Percentiles rank a stretch among this genome's conserved stretches.
Evolutionary conservation across 2,888 invertebrate species (phyloP).

Genomic region (Tromatobia lineatoria): DNA sequence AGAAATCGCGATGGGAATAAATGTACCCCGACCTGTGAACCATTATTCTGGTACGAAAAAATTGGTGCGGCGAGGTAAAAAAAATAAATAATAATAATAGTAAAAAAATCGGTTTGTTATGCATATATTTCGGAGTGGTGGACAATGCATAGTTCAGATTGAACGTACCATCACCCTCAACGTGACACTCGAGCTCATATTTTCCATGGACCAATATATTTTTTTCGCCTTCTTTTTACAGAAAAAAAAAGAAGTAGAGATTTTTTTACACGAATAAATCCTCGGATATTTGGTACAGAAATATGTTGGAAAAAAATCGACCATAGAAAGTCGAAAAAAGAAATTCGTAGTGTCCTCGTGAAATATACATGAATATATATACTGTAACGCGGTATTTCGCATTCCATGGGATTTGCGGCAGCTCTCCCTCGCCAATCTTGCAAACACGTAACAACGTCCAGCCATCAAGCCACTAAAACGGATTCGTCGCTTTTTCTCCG

Average conservation of each 20-base stretch:
- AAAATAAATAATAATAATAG: not conserved
- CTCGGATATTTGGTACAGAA: constrained; percentile 1
- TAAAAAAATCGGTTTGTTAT: constrained; percentile 9
- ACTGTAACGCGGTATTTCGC: no score
- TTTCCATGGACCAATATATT: constrained; percentile 41
- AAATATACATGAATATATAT: not conserved
- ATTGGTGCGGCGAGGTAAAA: not conserved
- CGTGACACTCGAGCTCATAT: constrained; percentile 15
- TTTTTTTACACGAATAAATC: constrained; percentile 25
- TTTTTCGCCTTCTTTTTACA: not conserved
- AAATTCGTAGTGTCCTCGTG: not conserved
- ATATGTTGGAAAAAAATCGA: not conserved
- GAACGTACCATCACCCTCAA: constrained; percentile 17
- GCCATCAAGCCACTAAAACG: no score
- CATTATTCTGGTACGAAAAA: not conserved
- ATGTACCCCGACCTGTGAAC: not conserved
- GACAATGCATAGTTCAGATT: constrained; percentile 16
- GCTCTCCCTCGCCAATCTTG: no score
- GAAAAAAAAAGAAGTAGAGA: not conserved
- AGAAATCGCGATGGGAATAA: constrained; percentile 10
- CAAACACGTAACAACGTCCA: no score
- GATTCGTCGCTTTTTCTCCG: no score
- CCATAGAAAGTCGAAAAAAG: not conserved
- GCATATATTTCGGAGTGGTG: constrained; percentile 27
- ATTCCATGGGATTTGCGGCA: no score